Evolutionary conservation across 2,888 invertebrate species (phyloP).

Genomic region (Eupithecia exiguata): DNA sequence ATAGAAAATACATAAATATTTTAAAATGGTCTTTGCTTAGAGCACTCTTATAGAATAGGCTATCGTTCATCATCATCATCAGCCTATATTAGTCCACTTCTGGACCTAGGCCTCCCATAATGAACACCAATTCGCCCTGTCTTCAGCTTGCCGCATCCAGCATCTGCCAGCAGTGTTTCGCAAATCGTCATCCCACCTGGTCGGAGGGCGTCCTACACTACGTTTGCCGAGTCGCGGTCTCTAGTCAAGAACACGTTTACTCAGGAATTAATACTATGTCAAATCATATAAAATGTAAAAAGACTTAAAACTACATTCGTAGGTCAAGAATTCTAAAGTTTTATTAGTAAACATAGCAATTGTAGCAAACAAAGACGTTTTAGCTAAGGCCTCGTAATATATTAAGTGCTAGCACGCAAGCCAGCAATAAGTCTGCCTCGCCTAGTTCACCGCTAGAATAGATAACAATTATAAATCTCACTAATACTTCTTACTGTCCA

Average conservation of each 20-base stretch:
- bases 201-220: too few relatives aligned
- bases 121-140: too few relatives aligned
- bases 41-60: not conserved
- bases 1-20: not conserved
- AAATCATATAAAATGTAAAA: not conserved
- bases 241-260: too few relatives aligned
- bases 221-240: too few relatives aligned
- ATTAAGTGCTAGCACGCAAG: constrained; percentile 78
- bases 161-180: too few relatives aligned
- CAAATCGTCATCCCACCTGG: too few relatives aligned
- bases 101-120: too few relatives aligned
- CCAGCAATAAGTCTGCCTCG: constrained; percentile 75
- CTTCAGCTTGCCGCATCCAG: too few relatives aligned
- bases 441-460: constrained; percentile 62
- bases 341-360: constrained; percentile 72
- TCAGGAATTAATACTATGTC: not conserved
- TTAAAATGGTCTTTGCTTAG: not conserved
- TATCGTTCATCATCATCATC: too few relatives aligned
- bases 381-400: constrained; percentile 73
- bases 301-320: not conserved
- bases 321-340: constrained; percentile 53
- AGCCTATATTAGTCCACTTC: too few relatives aligned
- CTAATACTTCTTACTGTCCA: constrained; percentile 78
- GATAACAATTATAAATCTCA: constrained; percentile 80
- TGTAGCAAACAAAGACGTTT: constrained; percentile 76